Base-by-base conservation (phyloP, 2,113 vertebrate genomes). In the Caranx melampygus region DNA sequence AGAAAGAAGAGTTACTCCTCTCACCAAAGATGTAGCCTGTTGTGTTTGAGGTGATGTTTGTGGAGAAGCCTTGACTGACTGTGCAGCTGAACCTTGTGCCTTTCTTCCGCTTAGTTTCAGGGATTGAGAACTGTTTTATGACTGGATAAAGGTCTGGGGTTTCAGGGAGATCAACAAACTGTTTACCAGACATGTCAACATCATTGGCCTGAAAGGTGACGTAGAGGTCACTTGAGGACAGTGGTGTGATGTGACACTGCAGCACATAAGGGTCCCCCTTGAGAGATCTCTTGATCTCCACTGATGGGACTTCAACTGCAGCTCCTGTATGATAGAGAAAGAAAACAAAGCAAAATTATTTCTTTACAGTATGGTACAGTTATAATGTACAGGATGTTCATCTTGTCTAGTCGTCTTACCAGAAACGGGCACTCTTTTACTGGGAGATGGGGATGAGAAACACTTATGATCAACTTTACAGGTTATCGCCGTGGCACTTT, bases 391-490 rank as follows among this genome's bases (percentile, higher is more conserved):
- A 5, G 9, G 0, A 54, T 10, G 42, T 20, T n/a, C 1, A 55
- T 18, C 15, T 78, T 57, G 10, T 20, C 0, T 11, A 16, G 3
- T 35, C 0, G 1, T 35, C 74, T 72, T 71, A 93, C 92, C 84
- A 81, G 51, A 0, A 11, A 90, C 11, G 3, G 2, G 15, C 0
- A 81, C 4, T 75, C 6, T 40, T 10, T 9, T 69, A 42, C 2
- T 16, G 42, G 26, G 26, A 26, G 26, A 26, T 26, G 26, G 26
- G 26, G 51, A 2, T 5, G 42, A 5, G n/a, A 92, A 80, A 75
- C 94, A 95, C 1, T 1, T 37, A 80, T 95, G 91, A 26, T 81
- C 45, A 37, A 69, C 93, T 86, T 6, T 82, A 82, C 93, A 95
- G 58, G 54, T 88, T 20, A 94, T 0, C 3, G 0, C 1, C 6